Conservation (phyloP, 2,113 vertebrate genomes). For the Empidonax alnorum region DNA sequence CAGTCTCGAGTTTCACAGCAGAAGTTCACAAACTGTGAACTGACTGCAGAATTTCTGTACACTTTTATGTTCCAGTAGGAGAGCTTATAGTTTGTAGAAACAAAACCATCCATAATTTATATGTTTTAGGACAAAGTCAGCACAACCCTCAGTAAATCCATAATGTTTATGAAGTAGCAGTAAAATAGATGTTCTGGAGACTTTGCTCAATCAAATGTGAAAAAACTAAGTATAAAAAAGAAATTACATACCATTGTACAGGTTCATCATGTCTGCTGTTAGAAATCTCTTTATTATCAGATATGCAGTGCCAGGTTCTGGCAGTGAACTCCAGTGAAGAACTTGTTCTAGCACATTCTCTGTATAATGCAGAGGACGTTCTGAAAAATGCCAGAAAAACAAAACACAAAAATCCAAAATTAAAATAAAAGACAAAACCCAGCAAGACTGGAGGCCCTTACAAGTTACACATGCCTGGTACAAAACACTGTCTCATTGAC, state of each 20-base stretch:
- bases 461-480: not conserved
- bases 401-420: not conserved
- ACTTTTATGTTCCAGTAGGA: not conserved
- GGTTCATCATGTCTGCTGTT: conserved; percentile 55
- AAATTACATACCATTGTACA: conserved; percentile 73
- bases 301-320: conserved; percentile 87
- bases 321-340: conserved; percentile 89
- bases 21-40: not conserved
- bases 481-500: not conserved
- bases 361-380: conserved; percentile 90
- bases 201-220: not conserved
- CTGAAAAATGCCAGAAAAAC: conserved; percentile 66
- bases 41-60: not conserved
- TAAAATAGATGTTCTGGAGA: not conserved
- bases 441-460: not conserved
- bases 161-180: not conserved
- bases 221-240: not conserved
- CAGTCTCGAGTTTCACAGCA: not conserved
- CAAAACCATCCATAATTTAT: not conserved
- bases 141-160: not conserved
- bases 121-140: not conserved
- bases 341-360: conserved; percentile 93
- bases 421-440: not conserved
- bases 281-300: conserved; percentile 89
- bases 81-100: not conserved